A percentile compares a stretch with the other conserved stretches of the same genome.
phyloP scores from a whole-genome alignment of 2,888 invertebrate genomes.

The Geotrupes spiniger region DNA sequence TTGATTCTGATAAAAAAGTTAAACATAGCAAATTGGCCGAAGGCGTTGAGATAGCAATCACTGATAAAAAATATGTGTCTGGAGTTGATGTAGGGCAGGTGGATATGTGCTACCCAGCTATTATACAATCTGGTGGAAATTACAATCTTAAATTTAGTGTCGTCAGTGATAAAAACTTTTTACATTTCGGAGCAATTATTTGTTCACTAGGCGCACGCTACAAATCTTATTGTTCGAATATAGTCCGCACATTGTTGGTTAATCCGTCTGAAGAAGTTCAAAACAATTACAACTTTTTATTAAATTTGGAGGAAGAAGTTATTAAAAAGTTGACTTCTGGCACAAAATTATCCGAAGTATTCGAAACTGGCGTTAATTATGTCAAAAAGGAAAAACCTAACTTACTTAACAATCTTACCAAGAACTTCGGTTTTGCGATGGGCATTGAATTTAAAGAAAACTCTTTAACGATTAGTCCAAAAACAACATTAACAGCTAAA shows the following conservation, averaged over 20 bases:
- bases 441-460: slow-evolving; percentile 98
- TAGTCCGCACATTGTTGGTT: slow-evolving; percentile 92
- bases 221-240: slow-evolving; percentile 97
- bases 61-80: slow-evolving; percentile 93
- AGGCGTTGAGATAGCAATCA: slow-evolving; percentile 88
- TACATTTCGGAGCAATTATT: slow-evolving; percentile 95
- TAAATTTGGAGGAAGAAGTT: slow-evolving; percentile 87
- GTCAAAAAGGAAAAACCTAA: slow-evolving; percentile 85
- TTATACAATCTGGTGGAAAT: slow-evolving; percentile 98
- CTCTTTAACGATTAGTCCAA: slow-evolving; percentile 87
- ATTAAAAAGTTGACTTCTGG: slow-evolving; percentile 81
- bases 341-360: slow-evolving; percentile 70
- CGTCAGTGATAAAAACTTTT: slow-evolving; percentile 85
- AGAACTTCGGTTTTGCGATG: slow-evolving; percentile 95
- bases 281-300: slow-evolving; percentile 87
- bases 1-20: slow-evolving; percentile 97
- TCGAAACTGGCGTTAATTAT: slow-evolving; percentile 75
- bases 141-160: slow-evolving; percentile 97
- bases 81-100: slow-evolving; percentile 85
- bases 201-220: slow-evolving; percentile 93
- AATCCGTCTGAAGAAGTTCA: slow-evolving; percentile 81
- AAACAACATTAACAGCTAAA: slow-evolving; percentile 73
- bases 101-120: slow-evolving; percentile 98
- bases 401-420: slow-evolving; percentile 86
- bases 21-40: slow-evolving; percentile 94